Evolutionary conservation across 1,140 invertebrate species (phyloP), one percentile per base, ranked within the genome.

Genomic region (Elysia chlorotica): DNA sequence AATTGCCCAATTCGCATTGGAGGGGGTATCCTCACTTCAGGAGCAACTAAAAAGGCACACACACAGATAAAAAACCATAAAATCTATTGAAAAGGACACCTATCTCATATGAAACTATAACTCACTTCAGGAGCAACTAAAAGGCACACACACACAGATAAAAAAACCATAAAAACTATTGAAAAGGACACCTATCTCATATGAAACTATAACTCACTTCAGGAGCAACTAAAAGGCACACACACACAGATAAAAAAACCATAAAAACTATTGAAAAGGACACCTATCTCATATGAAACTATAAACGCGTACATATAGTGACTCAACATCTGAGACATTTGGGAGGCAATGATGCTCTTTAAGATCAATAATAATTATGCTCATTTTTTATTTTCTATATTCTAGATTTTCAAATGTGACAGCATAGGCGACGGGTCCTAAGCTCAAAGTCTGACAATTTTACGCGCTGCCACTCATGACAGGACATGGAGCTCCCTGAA

Each of bases 1-100:
- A 31, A 41, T 61, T 86, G 84, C 19, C 83, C 79, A 62, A 86
- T 81, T 28, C 80, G 72, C 57, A 63, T 73, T 35, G 65, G 81
- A 28, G 73, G 76, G 3, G 74, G 72, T 19, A 86, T 33, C 14
- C 31, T 31, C 19, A 86, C 80, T 74, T 86, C 83, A 19, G 84
- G 84, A 17, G 78, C 56, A 74, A 81, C 83, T 85, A 76, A 63
- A 76, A 75, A 38, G 53, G 67, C 3, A 28, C 14, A 33, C 31
- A 48, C 23, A n/a, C n/a, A n/a, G n/a, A n/a, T 31, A 1, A 59
- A 33, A 57, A 3, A 57, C 3, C 3, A 37, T 2, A 36, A 37
- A 37, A 66, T 17, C 56, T 10, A 59, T 30, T 59, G 10, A 19
- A 59, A 6, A 10, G 28, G 28, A 59, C 56, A 19, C 6, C 6